phyloP scores from a whole-genome alignment of 92 coral and sea anemone species.

The Virgularia gustaviana region DNA sequence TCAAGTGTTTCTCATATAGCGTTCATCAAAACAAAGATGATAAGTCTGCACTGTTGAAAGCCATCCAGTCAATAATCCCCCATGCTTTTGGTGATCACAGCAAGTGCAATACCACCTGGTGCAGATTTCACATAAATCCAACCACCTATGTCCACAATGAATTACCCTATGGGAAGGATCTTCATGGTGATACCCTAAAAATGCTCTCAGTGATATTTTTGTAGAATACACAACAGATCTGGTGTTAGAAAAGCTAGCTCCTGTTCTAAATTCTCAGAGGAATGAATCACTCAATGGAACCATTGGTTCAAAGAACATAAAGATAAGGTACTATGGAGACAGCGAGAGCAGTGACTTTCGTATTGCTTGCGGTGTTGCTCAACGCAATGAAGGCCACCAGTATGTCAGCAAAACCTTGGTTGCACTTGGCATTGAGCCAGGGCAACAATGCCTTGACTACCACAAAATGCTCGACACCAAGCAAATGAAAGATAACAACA shows the following conservation, averaged over 20 bases:
- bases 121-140: too few relatives aligned
- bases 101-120: not conserved
- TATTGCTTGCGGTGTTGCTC: too few relatives aligned
- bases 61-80: constrained; percentile 12
- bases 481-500: not conserved
- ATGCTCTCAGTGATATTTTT: not conserved
- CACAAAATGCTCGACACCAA: not conserved
- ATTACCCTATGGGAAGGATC: too few relatives aligned
- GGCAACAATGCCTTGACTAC: not conserved
- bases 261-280: not conserved
- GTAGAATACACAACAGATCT: not conserved
- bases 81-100: constrained; percentile 23
- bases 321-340: not conserved
- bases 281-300: not conserved
- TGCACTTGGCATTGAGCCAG: constrained; percentile 4
- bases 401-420: not conserved
- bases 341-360: too few relatives aligned
- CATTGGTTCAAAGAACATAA: not conserved
- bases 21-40: constrained; percentile 23
- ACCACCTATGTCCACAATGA: too few relatives aligned
- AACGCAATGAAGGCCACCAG: too few relatives aligned
- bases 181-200: not conserved
- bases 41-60: not conserved
- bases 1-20: constrained; percentile 34
- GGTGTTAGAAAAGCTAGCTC: not conserved